Conservation (phyloP, 1,140 invertebrate genomes). For the Phymastichus coffea region DNA sequence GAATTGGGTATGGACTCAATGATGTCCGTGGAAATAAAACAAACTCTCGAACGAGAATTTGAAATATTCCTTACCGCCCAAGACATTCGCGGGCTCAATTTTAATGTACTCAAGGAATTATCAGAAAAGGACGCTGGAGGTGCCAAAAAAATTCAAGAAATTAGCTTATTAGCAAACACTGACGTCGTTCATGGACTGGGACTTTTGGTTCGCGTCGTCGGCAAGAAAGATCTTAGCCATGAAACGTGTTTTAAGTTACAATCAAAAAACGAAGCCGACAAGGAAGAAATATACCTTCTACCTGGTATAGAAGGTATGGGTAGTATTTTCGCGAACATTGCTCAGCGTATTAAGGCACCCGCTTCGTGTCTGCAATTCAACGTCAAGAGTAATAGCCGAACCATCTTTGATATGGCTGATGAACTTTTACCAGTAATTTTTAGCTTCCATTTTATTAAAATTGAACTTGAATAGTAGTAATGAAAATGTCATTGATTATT, state of each 20-base stretch:
- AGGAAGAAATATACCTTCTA: slow-evolving; percentile 61
- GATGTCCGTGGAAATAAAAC: slow-evolving; percentile 80
- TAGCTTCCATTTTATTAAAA: background rate
- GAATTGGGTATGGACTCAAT: slow-evolving; percentile 81
- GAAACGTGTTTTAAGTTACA: slow-evolving; percentile 43
- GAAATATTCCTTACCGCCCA: slow-evolving; percentile 69
- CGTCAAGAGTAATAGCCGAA: slow-evolving; percentile 22
- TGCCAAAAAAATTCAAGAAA: too few relatives aligned
- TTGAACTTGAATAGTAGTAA: background rate
- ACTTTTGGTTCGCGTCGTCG: slow-evolving; percentile 41
- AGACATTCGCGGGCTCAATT: slow-evolving; percentile 65
- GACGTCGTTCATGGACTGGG: slow-evolving; percentile 39
- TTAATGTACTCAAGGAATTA: slow-evolving; percentile 59
- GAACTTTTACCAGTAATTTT: slow-evolving; percentile 45
- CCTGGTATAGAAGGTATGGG: slow-evolving; percentile 68
- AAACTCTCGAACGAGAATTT: slow-evolving; percentile 72
- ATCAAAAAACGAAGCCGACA: slow-evolving; percentile 39
- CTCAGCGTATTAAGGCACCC: slow-evolving; percentile 57
- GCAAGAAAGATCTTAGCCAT: slow-evolving; percentile 31
- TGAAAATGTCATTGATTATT: background rate
- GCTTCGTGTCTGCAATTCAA: slow-evolving; percentile 64
- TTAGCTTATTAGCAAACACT: too few relatives aligned
- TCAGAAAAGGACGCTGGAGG: slow-evolving; percentile 21
- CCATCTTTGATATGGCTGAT: slow-evolving; percentile 44
- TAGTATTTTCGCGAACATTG: slow-evolving; percentile 55